phyloP scores from a whole-genome alignment of 2,888 invertebrate genomes.

The Leptogaster cylindrica region DNA sequence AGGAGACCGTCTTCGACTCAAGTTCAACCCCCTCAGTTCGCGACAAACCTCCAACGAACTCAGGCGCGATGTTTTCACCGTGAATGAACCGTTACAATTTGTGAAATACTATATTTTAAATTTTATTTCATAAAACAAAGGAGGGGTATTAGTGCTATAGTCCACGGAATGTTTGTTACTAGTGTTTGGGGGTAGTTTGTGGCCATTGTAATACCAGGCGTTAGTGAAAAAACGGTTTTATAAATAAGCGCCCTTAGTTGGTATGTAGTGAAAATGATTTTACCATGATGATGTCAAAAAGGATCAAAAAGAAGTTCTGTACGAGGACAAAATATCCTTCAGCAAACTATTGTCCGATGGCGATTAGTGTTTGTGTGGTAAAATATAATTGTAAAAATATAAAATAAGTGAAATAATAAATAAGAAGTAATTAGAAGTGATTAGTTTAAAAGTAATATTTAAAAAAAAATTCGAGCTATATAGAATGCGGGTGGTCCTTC shows the following conservation, averaged over 20 bases:
- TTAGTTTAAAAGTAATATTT: neutral
- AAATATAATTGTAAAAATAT: neutral
- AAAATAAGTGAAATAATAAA: slow-evolving; percentile 1
- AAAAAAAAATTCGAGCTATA: neutral
- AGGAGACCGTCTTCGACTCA: slow-evolving; percentile 5
- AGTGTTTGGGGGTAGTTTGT: too few relatives aligned
- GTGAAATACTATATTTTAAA: neutral
- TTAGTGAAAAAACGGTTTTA: neutral
- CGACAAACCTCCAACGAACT: slow-evolving; percentile 21
- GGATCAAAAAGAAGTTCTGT: neutral
- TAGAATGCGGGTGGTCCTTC: slow-evolving; percentile 12
- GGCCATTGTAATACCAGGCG: too few relatives aligned
- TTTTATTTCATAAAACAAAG: neutral
- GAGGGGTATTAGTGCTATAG: neutral
- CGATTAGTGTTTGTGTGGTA: slow-evolving; percentile 8
- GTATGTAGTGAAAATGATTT: slow-evolving; percentile 9
- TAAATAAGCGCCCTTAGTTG: neutral
- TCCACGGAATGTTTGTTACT: too few relatives aligned
- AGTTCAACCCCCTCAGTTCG: slow-evolving; percentile 33
- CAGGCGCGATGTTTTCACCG: slow-evolving; percentile 17
- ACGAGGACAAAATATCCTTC: neutral
- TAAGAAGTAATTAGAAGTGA: neutral
- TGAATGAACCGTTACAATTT: slow-evolving; percentile 10
- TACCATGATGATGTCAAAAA: slow-evolving; percentile 11
- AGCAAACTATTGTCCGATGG: neutral